Evolutionary conservation across 2,113 vertebrate species (phyloP), one percentile per base, ranked within the genome.

Genomic region (Fregata magnificens): DNA sequence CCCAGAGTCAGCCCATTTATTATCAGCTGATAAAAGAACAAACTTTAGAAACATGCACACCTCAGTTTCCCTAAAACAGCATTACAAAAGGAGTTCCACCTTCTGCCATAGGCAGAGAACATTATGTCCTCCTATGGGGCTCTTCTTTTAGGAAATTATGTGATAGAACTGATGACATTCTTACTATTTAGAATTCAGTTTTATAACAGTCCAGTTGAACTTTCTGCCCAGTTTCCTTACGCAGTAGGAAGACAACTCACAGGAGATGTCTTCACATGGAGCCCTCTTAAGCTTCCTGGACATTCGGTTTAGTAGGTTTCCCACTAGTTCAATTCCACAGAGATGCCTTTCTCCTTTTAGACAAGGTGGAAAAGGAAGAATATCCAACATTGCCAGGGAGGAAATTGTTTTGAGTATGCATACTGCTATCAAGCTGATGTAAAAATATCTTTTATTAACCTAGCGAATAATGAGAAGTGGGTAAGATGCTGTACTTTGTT

Each of bases 211-310:
- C 50, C 44, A 17, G 19, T 31, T 26, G 14, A 72, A 10, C 10
- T 53, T 87, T 72, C 44, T 52, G 4, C 7, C 28, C 12, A 17
- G 9, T 77, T 49, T 59, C 25, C 44, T 70, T 44, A 18, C 10
- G 18, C 72, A 52, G 9, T 3, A 55, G 14, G 10, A 62, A 32
- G 56, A 25, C 1, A 47, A 42, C 12, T 71, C 31, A 11, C 4
- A 15, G 24, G 20, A 63, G 31, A 8, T 9, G 0, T 2, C 34
- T 16, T 24, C n/a, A 28, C 5, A 0, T 6, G 9, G 18, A 55
- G 16, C 20, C 16, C 19, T 76, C 34, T 63, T 21, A 44, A 66
- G 4, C 28, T 38, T 8, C 34, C 66, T 49, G 26, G 11, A 9
- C 5, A 0, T 10, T 24, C 44, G 52, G 2, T 47, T 94, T 17